Evolutionary conservation across 2,797 vertebrate genomes (phyloP).

Genomic region (Brachyalestes nurse): DNA sequence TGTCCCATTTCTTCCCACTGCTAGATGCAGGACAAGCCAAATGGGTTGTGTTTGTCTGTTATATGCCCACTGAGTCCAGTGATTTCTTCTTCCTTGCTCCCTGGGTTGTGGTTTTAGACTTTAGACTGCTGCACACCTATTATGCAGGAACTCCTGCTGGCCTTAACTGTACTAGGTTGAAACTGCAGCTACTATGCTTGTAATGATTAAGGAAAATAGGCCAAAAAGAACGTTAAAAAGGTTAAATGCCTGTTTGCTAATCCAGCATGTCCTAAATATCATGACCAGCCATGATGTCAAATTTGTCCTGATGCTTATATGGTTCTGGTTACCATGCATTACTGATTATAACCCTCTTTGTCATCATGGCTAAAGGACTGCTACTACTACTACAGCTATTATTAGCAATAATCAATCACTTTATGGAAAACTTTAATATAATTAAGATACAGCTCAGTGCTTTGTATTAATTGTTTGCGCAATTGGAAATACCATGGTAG

Average conservation of each 20-base stretch:
- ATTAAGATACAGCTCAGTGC: no score
- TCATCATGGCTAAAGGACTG: no score
- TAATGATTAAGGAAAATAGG: background rate
- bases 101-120: background rate
- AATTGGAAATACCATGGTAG: no score
- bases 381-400: no score
- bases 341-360: background rate
- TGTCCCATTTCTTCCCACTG: background rate
- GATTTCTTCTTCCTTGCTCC: background rate
- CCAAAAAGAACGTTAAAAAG: background rate
- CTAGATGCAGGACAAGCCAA: background rate
- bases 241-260: background rate
- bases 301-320: background rate
- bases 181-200: background rate
- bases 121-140: no score
- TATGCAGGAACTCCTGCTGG: background rate
- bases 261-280: background rate
- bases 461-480: background rate
- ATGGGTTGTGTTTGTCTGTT: background rate
- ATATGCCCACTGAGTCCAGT: background rate
- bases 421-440: no score
- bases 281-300: background rate
- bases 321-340: background rate
- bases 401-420: no score
- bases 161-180: background rate